These are phyloP conservation scores for Lepetodrilus schrolli DNA, from an alignment of 2,888 invertebrate genomes.

Conservation along the genomic window DNA sequence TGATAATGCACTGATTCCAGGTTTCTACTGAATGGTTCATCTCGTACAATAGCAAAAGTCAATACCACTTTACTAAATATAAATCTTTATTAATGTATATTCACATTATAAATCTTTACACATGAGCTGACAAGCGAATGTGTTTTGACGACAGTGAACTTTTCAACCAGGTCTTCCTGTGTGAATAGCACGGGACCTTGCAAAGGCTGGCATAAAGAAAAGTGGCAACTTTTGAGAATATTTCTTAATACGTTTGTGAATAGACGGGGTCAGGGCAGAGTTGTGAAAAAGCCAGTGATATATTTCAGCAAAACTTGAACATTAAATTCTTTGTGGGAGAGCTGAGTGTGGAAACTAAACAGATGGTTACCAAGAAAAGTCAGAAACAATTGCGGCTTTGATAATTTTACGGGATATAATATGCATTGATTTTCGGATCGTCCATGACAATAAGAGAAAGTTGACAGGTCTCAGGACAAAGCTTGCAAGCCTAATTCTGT, in stretches of 20 bases:
- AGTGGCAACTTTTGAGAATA: neutral
- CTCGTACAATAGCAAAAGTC: too few relatives aligned
- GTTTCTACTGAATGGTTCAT: too few relatives aligned
- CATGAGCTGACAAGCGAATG: too few relatives aligned
- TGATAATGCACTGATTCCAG: too few relatives aligned
- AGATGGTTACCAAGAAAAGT: constrained; percentile 20
- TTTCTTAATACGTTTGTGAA: neutral
- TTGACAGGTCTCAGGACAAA: constrained; percentile 10
- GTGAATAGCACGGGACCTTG: neutral
- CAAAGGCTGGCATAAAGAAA: neutral
- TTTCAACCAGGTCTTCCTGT: neutral
- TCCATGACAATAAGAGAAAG: constrained; percentile 21
- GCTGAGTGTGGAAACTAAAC: neutral
- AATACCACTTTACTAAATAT: too few relatives aligned
- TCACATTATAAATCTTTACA: too few relatives aligned
- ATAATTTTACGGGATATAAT: constrained; percentile 14
- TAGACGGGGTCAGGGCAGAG: neutral
- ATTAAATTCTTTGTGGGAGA: constrained; percentile 8
- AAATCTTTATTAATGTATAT: too few relatives aligned
- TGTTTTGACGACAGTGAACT: neutral
- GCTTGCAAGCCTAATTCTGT: neutral
- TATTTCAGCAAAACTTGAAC: constrained; percentile 2
- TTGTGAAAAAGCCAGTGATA: neutral
- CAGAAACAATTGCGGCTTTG: constrained; percentile 12
- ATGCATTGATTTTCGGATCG: constrained; percentile 22